These are phyloP conservation scores for Hirundichthys speculiger DNA, from an alignment of 2,113 vertebrate species.

Conservation along the genomic window DNA sequence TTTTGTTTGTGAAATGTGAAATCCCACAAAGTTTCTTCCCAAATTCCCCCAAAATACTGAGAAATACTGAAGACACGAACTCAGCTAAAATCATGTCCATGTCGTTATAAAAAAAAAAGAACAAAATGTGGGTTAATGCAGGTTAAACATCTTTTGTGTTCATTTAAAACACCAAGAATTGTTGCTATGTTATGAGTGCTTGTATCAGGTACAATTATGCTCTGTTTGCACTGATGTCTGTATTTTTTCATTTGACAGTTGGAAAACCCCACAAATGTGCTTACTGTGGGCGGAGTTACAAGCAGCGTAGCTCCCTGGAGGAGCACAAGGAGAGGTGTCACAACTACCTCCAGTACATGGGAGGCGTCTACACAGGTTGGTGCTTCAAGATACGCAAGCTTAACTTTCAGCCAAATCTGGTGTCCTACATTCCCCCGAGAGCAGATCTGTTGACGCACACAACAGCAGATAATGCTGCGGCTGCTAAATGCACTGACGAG, in stretches of 20 bases:
- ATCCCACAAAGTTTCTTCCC: no score
- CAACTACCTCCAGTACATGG: constrained; percentile 98
- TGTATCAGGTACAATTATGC: not conserved
- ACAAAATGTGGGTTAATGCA: no score
- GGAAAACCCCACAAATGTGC: constrained; percentile 99
- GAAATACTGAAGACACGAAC: no score
- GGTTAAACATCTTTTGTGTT: no score
- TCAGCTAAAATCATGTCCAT: no score
- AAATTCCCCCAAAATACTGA: no score
- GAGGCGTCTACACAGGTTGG: constrained; percentile 93
- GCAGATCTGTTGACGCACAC: constrained; percentile 17
- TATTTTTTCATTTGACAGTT: constrained; percentile 78
- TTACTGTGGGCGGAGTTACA: constrained; percentile 98
- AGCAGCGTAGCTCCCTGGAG: constrained; percentile 97
- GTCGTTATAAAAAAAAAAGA: no score
- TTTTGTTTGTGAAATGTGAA: no score
- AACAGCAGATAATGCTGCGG: constrained; percentile 7
- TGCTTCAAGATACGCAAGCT: constrained; percentile 1
- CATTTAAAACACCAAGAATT: no score
- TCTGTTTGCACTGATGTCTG: constrained; percentile 8
- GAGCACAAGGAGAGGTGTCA: constrained; percentile 99
- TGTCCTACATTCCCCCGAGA: constrained; percentile 23
- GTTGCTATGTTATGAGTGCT: not conserved
- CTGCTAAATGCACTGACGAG: constrained; percentile 19
- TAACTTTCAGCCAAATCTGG: constrained; percentile 22